Percentiles rank a stretch among this genome's conserved stretches.
Conservation (phyloP, 2,888 invertebrate genomes). For the Ennomos erosarius region DNA sequence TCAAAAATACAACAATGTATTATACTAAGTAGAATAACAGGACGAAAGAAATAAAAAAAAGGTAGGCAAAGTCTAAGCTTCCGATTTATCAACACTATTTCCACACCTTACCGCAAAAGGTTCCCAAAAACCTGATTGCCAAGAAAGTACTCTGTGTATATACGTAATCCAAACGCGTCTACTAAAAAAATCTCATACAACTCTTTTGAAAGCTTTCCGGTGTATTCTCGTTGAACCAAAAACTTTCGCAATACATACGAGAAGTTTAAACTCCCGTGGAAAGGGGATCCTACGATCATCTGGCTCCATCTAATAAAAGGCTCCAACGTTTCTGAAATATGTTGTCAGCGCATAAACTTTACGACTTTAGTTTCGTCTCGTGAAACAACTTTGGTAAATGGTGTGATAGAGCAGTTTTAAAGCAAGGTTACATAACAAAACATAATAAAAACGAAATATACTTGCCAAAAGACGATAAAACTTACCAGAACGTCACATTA, state of each 20-base stretch:
- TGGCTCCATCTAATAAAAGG: constrained; percentile 77
- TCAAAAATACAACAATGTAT: too few species aligned
- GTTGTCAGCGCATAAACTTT: constrained; percentile 83
- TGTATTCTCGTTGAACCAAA: constrained; percentile 82
- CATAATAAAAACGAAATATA: constrained; percentile 42
- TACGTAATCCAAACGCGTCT: constrained; percentile 70
- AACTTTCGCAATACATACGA: constrained; percentile 80
- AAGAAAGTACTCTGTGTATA: constrained; percentile 51
- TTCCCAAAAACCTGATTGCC: constrained; percentile 71
- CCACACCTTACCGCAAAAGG: constrained; percentile 31
- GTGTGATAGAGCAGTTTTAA: constrained; percentile 56
- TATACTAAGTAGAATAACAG: too few species aligned
- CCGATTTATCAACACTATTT: too few species aligned
- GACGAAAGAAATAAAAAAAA: too few species aligned
- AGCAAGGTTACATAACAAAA: constrained; percentile 40
- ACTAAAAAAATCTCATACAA: constrained; percentile 66
- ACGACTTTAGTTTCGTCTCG: constrained; percentile 76
- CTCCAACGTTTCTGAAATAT: constrained; percentile 76
- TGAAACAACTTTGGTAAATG: constrained; percentile 59
- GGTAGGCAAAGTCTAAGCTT: too few species aligned
- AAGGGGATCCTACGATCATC: constrained; percentile 74
- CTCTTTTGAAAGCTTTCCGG: constrained; percentile 82
- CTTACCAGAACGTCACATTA: constrained; percentile 62
- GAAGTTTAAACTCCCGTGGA: constrained; percentile 73
- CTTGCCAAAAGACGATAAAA: constrained; percentile 46